Evolutionary conservation across 2,797 vertebrate species (phyloP), one percentile per base, ranked within the genome.

Genomic region (Odontamblyopus lacepedii): DNA sequence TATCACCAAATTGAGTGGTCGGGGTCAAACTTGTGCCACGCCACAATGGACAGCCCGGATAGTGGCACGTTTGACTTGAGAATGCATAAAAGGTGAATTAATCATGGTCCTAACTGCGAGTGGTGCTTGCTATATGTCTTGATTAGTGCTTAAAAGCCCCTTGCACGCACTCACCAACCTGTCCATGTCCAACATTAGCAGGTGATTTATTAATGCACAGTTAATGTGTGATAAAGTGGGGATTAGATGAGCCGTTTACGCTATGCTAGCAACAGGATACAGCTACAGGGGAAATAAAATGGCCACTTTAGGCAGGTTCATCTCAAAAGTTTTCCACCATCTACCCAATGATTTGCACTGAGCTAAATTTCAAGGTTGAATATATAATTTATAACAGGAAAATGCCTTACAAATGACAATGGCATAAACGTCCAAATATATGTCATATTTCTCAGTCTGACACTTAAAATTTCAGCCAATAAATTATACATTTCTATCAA

Each of bases 21-120:
- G 5, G 78, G 87, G 85, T 91, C 87, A 87, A 79, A 73, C 75
- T 62, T 70, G 77, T 79, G 77, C 69, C 71, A 71, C 61, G 53
- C 61, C 72, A 57, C 73, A 55, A 86, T 80, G 81, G 86, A 85
- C 76, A 69, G 74, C 66, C 69, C 32, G 79, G 84, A 76, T 6
- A 32, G 59, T 30, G 30, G 59, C 63, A 77, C 72, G 73, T 80
- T 63, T 68, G 16, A 51, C 60, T 71, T 70, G 72, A 76, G 78
- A 61, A 71, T 57, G 70, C 81, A 76, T 79, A 76, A 79, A 72
- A 50, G 55, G 56, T 65, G 56, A 80, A 86, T 90, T 80, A 79
- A 75, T 91, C 79, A 83, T 44, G 55, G 78, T 80, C 73, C 70
- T 71, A 72, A 16, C 65, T 53, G 19, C 73, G 71, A 62, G 69